Percentiles rank a stretch among this genome's conserved stretches.
phyloP scores from a whole-genome alignment of 64 coral and sea anemone genomes.

The Dendronephthya gigantea region DNA sequence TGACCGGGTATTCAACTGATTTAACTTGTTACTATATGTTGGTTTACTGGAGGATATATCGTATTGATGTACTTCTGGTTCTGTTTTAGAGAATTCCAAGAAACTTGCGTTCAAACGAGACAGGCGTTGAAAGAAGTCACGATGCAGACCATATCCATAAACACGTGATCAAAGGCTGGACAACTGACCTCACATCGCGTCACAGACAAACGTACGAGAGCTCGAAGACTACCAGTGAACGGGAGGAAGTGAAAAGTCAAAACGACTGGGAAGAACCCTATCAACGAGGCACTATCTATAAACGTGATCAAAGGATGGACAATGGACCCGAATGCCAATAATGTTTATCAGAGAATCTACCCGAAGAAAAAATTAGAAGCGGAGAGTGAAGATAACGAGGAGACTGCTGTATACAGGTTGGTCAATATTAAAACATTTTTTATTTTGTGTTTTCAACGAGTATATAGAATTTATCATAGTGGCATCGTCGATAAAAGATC shows the following conservation, averaged over 20 bases:
- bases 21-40: too few relatives aligned
- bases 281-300: neutral
- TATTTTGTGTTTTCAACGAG: too few relatives aligned
- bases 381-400: neutral
- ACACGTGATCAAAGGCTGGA: conserved; percentile 18
- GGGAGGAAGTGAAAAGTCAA: neutral
- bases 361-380: neutral
- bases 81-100: neutral
- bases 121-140: neutral
- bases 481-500: too few relatives aligned
- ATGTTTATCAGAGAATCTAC: neutral
- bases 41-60: too few relatives aligned
- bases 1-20: conserved; percentile 49
- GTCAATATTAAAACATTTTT: too few relatives aligned
- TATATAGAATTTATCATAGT: too few relatives aligned
- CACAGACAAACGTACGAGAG: neutral
- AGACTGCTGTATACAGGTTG: neutral
- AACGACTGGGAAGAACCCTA: neutral
- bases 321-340: neutral
- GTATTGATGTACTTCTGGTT: too few relatives aligned
- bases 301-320: neutral
- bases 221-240: neutral
- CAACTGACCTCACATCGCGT: neutral
- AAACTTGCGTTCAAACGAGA: neutral
- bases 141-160: neutral